Conservation (phyloP, 2,888 invertebrate species). For the Elgonia sp. region DNA sequence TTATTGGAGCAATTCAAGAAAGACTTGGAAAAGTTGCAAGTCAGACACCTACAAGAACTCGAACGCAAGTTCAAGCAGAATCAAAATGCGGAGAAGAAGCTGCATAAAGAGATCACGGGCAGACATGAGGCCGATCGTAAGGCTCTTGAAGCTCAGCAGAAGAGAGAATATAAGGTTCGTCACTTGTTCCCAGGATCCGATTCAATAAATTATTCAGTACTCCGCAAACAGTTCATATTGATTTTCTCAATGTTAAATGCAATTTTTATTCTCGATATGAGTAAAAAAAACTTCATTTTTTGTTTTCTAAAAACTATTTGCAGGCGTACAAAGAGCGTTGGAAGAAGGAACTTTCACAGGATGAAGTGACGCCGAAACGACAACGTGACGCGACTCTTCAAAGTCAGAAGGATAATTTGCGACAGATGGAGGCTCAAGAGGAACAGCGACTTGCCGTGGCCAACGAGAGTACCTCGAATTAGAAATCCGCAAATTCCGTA, state of each 20-base stretch:
- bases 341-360: conserved; percentile 97
- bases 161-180: conserved; percentile 95
- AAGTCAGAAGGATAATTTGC: conserved; percentile 96
- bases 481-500: conserved; percentile 96
- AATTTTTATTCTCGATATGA: too few relatives aligned
- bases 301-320: conserved; percentile 3
- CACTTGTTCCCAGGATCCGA: too few relatives aligned
- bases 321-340: conserved; percentile 96
- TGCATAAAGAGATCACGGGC: conserved; percentile 95
- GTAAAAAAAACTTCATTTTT: too few relatives aligned
- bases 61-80: conserved; percentile 95
- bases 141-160: conserved; percentile 96
- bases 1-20: conserved; percentile 96
- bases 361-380: conserved; percentile 96
- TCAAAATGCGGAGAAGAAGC: conserved; percentile 95
- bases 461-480: conserved; percentile 97
- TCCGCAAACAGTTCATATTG: too few relatives aligned
- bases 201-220: too few relatives aligned
- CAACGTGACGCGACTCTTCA: conserved; percentile 96
- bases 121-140: conserved; percentile 97
- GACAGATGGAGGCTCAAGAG: conserved; percentile 96
- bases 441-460: conserved; percentile 95
- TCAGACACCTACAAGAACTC: conserved; percentile 92
- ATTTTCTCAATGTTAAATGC: too few relatives aligned
- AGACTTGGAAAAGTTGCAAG: conserved; percentile 95